A percentile compares a stretch with the other conserved stretches of the same genome.
These are phyloP conservation scores for Tor tambroides DNA, from an alignment of 2,113 vertebrate genomes.

Conservation along the genomic window DNA sequence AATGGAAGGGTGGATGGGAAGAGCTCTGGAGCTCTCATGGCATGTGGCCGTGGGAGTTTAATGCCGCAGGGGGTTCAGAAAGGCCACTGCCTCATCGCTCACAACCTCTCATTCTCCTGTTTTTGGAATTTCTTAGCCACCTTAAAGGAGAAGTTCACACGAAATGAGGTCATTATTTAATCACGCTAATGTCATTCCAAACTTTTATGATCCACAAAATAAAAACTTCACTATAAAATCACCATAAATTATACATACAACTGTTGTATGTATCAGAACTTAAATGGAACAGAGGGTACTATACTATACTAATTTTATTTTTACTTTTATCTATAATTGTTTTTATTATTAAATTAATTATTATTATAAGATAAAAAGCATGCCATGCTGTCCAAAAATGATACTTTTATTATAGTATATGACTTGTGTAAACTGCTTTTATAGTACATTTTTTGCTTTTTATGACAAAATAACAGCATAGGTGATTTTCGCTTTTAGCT, in stretches of 20 bases:
- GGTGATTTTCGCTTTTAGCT: neutral
- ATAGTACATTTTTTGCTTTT: too few relatives aligned
- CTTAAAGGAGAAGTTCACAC: neutral
- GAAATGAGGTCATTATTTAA: neutral
- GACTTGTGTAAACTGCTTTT: too few relatives aligned
- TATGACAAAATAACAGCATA: neutral
- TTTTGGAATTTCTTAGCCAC: neutral
- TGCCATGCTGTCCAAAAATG: too few relatives aligned
- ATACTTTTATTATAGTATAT: too few relatives aligned
- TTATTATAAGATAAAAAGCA: too few relatives aligned
- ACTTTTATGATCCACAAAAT: neutral
- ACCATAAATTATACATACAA: too few relatives aligned
- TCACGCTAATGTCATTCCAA: neutral
- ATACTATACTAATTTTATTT: too few relatives aligned
- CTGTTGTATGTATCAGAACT: too few relatives aligned
- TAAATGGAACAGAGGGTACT: too few relatives aligned
- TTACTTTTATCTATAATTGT: too few relatives aligned
- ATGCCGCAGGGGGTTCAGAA: neutral
- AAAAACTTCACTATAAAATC: too few relatives aligned
- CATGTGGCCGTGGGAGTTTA: neutral
- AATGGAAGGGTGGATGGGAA: conserved; percentile 26
- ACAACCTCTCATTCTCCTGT: neutral
- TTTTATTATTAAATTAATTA: too few relatives aligned
- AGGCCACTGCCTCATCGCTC: neutral
- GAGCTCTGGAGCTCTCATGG: conserved; percentile 26